phyloP scores from a whole-genome alignment of 2,113 vertebrate species.

The Motacilla alba region DNA sequence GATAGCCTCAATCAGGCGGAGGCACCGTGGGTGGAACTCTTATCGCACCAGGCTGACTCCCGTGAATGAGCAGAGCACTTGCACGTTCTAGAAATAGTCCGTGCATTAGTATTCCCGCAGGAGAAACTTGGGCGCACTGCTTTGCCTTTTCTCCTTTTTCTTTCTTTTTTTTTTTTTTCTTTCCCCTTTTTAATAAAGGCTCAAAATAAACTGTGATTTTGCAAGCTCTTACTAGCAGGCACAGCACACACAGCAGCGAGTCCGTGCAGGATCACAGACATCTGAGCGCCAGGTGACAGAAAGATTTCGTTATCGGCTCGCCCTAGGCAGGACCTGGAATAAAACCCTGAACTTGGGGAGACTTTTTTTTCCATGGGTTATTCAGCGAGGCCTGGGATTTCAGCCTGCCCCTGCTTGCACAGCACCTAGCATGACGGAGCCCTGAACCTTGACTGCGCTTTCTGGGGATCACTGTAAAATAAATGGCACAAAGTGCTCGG shows the following conservation, averaged over 20 bases:
- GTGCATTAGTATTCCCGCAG: not conserved
- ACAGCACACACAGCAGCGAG: not conserved
- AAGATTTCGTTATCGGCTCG: not conserved
- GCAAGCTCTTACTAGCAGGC: not conserved
- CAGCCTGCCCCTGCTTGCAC: slow-evolving; percentile 20
- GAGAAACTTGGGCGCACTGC: not conserved
- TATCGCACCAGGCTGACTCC: slow-evolving; percentile 14
- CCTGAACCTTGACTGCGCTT: not conserved
- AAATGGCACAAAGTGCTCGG: not conserved
- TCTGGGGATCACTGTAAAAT: not conserved
- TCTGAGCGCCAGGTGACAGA: slow-evolving; percentile 13
- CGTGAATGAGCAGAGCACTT: slow-evolving; percentile 23
- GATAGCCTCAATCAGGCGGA: slow-evolving; percentile 29
- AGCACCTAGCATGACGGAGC: not conserved
- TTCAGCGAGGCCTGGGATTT: not conserved
- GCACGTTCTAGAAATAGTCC: not conserved
- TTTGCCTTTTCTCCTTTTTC: not conserved
- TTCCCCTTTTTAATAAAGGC: not conserved
- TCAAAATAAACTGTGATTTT: not conserved
- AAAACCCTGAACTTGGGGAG: not conserved
- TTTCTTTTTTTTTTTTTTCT: not conserved
- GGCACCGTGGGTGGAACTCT: slow-evolving; percentile 48
- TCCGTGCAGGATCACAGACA: not conserved
- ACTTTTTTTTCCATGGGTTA: not conserved
- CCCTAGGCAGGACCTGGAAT: slow-evolving; percentile 14